phyloP scores from a whole-genome alignment of 2,888 invertebrate genomes.

The Drosophila ustulata region DNA sequence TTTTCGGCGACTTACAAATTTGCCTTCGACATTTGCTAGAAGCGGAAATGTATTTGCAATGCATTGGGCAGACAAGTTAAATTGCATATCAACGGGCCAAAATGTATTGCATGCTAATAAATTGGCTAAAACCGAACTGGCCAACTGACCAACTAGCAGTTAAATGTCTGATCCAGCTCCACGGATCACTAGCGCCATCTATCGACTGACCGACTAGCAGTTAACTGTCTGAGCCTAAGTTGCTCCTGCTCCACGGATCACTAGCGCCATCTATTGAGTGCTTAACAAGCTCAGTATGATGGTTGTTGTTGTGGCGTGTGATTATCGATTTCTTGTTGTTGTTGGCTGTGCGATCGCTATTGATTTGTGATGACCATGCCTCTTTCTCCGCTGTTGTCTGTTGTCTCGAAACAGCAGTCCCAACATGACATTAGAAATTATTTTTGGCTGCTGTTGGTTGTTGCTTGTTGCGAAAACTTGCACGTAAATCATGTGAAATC shows the following conservation, averaged over 20 bases:
- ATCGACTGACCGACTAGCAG: conserved; percentile 48
- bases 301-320: conserved; percentile 52
- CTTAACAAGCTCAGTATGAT: conserved; percentile 43
- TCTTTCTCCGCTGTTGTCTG: background rate
- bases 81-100: conserved; percentile 27
- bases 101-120: conserved; percentile 45
- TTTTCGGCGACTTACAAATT: conserved; percentile 26
- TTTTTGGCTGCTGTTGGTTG: conserved; percentile 56
- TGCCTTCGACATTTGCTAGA: conserved; percentile 38
- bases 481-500: conserved; percentile 83
- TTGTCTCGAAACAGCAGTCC: conserved; percentile 45
- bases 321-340: conserved; percentile 64
- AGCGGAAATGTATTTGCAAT: conserved; percentile 36
- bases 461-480: conserved; percentile 50
- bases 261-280: conserved; percentile 52
- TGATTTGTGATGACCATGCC: conserved; percentile 70
- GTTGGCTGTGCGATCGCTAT: conserved; percentile 46
- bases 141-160: conserved; percentile 35
- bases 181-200: conserved; percentile 48
- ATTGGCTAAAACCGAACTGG: conserved; percentile 41
- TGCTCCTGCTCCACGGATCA: conserved; percentile 18
- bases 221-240: conserved; percentile 15
- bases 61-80: background rate
- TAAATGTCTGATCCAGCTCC: conserved; percentile 18
- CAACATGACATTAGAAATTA: conserved; percentile 79